phyloP scores from a whole-genome alignment of 2,113 vertebrate genomes.

The Micronycteris hirsuta region DNA sequence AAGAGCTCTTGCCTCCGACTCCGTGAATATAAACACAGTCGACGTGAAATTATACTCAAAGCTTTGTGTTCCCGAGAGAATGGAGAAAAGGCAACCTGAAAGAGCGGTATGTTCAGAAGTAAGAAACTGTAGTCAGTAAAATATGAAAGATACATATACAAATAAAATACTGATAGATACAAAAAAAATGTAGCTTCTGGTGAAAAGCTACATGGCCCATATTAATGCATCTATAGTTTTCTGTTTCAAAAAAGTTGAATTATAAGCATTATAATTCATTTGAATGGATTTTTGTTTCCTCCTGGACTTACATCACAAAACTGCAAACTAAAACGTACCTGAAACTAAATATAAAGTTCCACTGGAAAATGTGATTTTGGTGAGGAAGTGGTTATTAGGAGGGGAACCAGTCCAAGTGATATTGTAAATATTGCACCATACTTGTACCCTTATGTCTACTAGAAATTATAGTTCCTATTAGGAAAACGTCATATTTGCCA shows the following conservation, averaged over 20 bases:
- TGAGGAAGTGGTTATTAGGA: not conserved
- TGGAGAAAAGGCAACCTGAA: not conserved
- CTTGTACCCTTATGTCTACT: not conserved
- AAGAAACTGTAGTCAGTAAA: not conserved
- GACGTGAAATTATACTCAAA: slow-evolving; percentile 18
- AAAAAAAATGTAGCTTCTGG: not conserved
- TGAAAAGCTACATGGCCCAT: not conserved
- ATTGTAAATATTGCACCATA: not conserved
- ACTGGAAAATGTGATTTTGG: not conserved
- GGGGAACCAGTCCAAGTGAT: not conserved
- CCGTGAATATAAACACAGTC: not conserved
- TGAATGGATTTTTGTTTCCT: not conserved
- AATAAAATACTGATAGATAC: not conserved
- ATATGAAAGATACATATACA: not conserved
- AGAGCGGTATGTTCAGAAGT: not conserved
- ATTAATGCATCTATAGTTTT: not conserved
- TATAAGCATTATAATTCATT: not conserved
- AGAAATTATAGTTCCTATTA: not conserved
- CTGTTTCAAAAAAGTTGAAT: not conserved
- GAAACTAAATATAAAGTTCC: not conserved
- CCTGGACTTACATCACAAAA: not conserved
- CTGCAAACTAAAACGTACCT: not conserved
- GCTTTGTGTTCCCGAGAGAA: slow-evolving; percentile 3
- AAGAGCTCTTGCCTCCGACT: not conserved
- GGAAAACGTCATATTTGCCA: not conserved